Conservation (phyloP, 2,113 vertebrate species). For the Chloroceryle aenea region DNA sequence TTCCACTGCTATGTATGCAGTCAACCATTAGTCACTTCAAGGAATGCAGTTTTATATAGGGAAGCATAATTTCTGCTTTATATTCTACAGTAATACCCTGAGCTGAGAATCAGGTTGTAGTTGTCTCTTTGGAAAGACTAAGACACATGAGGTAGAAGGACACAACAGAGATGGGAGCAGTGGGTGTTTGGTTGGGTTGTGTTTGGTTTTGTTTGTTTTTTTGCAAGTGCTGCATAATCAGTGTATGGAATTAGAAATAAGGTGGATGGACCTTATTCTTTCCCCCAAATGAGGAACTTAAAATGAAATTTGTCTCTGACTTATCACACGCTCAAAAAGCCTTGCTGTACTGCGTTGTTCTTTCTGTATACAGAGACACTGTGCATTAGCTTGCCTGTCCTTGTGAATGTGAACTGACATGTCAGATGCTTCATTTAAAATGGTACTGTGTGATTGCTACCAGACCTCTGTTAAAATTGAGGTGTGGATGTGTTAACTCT, state of each 20-base stretch:
- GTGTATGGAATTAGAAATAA: background rate
- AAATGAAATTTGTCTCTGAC: background rate
- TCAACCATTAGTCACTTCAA: background rate
- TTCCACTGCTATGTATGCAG: background rate
- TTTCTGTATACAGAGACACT: fast-evolving
- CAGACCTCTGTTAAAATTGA: background rate
- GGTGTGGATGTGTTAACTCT: background rate
- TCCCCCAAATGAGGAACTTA: background rate
- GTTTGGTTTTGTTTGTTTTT: background rate
- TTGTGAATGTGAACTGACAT: background rate
- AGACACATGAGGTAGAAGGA: background rate
- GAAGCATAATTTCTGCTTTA: background rate
- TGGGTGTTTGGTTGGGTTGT: background rate
- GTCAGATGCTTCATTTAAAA: background rate
- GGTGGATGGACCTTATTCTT: background rate
- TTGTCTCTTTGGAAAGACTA: background rate
- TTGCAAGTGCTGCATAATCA: background rate
- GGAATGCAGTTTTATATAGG: background rate
- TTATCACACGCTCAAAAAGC: fast-evolving
- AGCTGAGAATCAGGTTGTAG: background rate
- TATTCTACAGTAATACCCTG: background rate
- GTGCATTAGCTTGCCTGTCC: background rate
- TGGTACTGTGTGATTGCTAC: background rate
- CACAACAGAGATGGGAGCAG: background rate
- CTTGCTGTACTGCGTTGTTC: background rate